Evolutionary conservation across 1,140 invertebrate species (phyloP), one percentile per base, ranked within the genome.

Genomic region (Rhyzopertha dominica): DNA sequence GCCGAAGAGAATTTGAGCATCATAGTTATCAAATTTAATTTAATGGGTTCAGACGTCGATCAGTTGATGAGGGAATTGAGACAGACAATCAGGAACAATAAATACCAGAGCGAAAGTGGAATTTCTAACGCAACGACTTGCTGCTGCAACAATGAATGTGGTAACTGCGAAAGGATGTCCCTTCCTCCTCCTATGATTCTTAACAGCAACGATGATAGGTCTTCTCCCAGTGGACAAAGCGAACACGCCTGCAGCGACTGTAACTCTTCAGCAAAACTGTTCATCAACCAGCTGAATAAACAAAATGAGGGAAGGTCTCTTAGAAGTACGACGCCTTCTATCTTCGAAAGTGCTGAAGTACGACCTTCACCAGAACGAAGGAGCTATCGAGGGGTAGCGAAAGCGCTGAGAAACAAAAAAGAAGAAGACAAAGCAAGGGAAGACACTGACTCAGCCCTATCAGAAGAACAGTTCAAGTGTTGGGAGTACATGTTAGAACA

Each of bases 401-500:
- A 74, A 55, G 77, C 77, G 9, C 40, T 69, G 4, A 38, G 65
- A 26, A 73, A 75, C 20, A 63, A 73, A 38, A 56, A 75, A 49
- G 79, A 81, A 56, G 74, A 78, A 25, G 59, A 66, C 14, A 59
- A 47, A 29, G 57, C 56, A 31, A 71, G 74, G 52, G 78, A 78
- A 55, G 77, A 78, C 68, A 83, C 65, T 46, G 79, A 72, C 71
- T 80, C 58, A 30, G 75, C 59, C 52, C 64, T 63, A 58, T 86
- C 84, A 3, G 88, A 90, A 53, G 89, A 93, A 60, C 87, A 90
- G 61, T 90, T 90, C 58, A 85, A 89, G 51, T 90, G 87, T 56
- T 93, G 89, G 89, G 89, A 93, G 54, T 93, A 91, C 57, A 91
- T 92, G 85, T 63, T 93, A 13, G 89, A 91, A 59, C 86, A 91